A percentile compares a stretch with the other conserved stretches of the same genome.
These are phyloP conservation scores for Cyprinodon tularosa DNA, from an alignment of 2,113 vertebrate species.

Conservation along the genomic window DNA sequence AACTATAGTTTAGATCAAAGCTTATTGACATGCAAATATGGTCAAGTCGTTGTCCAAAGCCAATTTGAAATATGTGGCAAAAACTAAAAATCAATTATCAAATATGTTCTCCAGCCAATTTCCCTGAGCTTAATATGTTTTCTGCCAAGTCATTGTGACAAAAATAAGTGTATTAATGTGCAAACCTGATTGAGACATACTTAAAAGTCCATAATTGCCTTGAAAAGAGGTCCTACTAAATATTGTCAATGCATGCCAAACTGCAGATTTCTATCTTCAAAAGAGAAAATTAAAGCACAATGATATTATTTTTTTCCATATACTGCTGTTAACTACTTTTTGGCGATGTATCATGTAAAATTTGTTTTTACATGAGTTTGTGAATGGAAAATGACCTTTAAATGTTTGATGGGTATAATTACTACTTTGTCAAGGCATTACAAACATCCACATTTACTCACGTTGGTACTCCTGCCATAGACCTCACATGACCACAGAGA, in stretches of 20 bases:
- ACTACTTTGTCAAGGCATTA: background rate
- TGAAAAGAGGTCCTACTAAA: background rate
- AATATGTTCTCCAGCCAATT: background rate
- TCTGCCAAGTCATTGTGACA: background rate
- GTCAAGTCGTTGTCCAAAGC: background rate
- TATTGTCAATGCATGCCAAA: background rate
- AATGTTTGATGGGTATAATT: background rate
- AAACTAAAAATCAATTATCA: background rate
- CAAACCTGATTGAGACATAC: background rate
- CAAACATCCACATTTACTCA: conserved; percentile 14
- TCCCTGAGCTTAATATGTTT: background rate
- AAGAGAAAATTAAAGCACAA: background rate
- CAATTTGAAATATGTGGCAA: background rate
- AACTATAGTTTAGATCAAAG: background rate
- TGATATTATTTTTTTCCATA: background rate
- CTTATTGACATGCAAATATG: background rate
- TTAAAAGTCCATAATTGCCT: background rate
- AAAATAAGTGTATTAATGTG: background rate
- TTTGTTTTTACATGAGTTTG: background rate
- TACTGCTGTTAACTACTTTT: background rate
- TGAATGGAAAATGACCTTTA: background rate
- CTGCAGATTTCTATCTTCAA: background rate
- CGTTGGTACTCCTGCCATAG: conserved; percentile 31
- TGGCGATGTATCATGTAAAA: background rate
- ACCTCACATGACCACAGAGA: conserved; percentile 57